Evolutionary conservation across 2,797 vertebrate species (phyloP).

Genomic region (Acropternis orthonyx): DNA sequence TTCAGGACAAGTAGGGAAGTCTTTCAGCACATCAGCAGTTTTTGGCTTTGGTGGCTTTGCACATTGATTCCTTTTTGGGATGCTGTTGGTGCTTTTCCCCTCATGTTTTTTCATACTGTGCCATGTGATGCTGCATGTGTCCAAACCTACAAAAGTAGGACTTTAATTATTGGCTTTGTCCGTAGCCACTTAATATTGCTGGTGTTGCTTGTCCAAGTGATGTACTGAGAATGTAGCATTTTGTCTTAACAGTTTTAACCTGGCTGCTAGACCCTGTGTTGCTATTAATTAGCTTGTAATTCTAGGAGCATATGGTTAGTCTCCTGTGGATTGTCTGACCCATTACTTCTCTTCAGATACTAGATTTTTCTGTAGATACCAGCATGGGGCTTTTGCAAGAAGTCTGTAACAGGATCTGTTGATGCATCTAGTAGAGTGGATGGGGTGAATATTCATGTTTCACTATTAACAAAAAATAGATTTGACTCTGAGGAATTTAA

Average conservation of each 20-base stretch:
- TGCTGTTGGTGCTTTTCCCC: background rate
- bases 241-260: slow-evolving; percentile 6
- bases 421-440: background rate
- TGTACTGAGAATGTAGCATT: background rate
- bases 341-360: background rate
- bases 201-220: background rate
- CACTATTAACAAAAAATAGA: background rate
- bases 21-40: background rate
- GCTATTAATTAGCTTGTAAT: background rate
- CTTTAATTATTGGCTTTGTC: background rate
- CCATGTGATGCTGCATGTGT: background rate
- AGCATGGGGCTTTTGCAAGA: background rate
- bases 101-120: background rate
- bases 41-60: background rate
- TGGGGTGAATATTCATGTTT: background rate
- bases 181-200: background rate
- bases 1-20: background rate
- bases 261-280: background rate
- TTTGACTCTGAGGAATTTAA: background rate
- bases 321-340: background rate
- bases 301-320: background rate
- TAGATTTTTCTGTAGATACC: background rate
- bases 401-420: background rate
- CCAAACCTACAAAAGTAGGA: background rate
- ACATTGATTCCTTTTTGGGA: background rate